Percentiles rank a stretch among this genome's conserved stretches.
These are phyloP conservation scores for Calliscelio sp. DNA, from an alignment of 2,888 invertebrate genomes.

Conservation along the genomic window DNA sequence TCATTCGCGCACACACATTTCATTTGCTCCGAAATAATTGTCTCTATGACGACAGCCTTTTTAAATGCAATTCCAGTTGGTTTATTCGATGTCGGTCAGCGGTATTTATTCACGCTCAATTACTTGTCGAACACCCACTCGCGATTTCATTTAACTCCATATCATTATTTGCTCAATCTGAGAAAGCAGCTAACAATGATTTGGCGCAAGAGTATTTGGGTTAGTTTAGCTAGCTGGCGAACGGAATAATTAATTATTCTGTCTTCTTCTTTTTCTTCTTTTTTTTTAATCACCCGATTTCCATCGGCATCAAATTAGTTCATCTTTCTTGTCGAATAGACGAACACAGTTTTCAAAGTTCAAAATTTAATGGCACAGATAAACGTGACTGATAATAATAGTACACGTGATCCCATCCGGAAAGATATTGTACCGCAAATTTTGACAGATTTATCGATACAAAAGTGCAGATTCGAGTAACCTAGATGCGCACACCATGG, in stretches of 20 bases:
- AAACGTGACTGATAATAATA: slow-evolving; percentile 38
- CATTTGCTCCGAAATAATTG: slow-evolving; percentile 32
- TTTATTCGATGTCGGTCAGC: background rate
- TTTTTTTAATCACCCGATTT: slow-evolving; percentile 11
- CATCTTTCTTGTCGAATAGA: slow-evolving; percentile 2
- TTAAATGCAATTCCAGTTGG: slow-evolving; percentile 4
- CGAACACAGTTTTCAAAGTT: too few relatives aligned
- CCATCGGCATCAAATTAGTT: background rate
- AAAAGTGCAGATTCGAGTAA: slow-evolving; percentile 26
- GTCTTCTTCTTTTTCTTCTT: slow-evolving; percentile 9
- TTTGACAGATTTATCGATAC: slow-evolving; percentile 45
- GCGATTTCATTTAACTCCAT: slow-evolving; percentile 10
- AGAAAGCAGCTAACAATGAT: slow-evolving; percentile 2
- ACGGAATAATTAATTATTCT: too few relatives aligned
- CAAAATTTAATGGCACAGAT: slow-evolving; percentile 37
- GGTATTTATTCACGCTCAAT: slow-evolving; percentile 14
- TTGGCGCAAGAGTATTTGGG: slow-evolving; percentile 13
- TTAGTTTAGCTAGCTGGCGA: background rate
- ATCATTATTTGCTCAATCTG: slow-evolving; percentile 11
- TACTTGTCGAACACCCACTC: slow-evolving; percentile 9
- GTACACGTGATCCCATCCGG: slow-evolving; percentile 20
- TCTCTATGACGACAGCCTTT: slow-evolving; percentile 13
- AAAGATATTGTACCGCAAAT: slow-evolving; percentile 38
- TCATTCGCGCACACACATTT: slow-evolving; percentile 30
- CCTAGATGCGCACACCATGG: background rate